These are phyloP conservation scores for Tinamus major DNA, from an alignment of 2,797 vertebrate species.

Conservation along the genomic window DNA sequence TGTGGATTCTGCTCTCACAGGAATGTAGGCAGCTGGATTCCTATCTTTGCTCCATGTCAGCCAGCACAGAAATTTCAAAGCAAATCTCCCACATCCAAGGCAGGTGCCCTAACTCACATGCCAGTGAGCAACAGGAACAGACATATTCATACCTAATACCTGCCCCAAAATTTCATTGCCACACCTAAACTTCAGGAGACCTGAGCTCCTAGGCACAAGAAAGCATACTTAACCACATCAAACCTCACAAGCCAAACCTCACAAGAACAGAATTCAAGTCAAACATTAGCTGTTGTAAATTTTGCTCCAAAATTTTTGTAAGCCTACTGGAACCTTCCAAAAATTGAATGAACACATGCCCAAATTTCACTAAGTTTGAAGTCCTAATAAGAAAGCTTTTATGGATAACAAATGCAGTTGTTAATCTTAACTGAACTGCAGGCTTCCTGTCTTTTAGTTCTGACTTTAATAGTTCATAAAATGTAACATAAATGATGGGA, in stretches of 20 bases:
- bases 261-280: background rate
- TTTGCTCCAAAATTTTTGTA: background rate
- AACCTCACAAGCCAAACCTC: background rate
- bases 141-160: background rate
- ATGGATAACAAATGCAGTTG: accelerated
- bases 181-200: background rate
- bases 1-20: background rate
- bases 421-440: background rate
- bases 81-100: background rate
- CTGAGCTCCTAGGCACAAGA: background rate
- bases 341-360: background rate
- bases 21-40: background rate
- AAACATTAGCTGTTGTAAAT: background rate
- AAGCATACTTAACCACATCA: background rate
- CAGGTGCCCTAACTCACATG: background rate
- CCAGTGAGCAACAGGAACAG: background rate
- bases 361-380: background rate
- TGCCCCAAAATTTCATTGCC: background rate
- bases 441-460: background rate
- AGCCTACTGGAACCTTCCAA: background rate
- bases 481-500: background rate
- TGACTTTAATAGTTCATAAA: background rate
- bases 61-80: background rate
- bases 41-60: background rate
- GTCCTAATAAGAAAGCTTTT: background rate